A percentile compares a stretch with the other conserved stretches of the same genome.
phyloP scores from a whole-genome alignment of 2,888 invertebrate species.

The Pheosia gnoma region DNA sequence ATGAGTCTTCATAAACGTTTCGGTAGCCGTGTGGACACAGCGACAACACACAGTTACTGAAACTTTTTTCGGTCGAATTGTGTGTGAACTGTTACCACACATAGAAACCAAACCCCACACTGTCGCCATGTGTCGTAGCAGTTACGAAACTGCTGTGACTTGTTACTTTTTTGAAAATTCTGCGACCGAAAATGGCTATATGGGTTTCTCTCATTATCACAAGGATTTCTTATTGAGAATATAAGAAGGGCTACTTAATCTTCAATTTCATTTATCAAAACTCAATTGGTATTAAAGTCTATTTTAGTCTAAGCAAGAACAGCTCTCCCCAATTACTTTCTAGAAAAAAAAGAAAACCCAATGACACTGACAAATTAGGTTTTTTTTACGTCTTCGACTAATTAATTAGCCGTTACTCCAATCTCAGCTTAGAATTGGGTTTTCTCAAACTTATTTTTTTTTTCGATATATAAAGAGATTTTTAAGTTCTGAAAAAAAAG shows the following conservation, averaged over 20 bases:
- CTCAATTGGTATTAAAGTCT: constrained; percentile 23
- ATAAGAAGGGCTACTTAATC: neutral
- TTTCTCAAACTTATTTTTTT: constrained; percentile 6
- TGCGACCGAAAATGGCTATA: too few species aligned
- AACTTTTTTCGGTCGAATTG: too few species aligned
- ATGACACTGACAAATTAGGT: constrained; percentile 34
- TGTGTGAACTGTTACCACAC: too few species aligned
- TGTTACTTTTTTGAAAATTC: too few species aligned
- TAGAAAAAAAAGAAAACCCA: constrained; percentile 21
- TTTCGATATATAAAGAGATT: neutral
- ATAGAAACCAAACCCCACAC: too few species aligned
- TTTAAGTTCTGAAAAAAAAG: too few species aligned
- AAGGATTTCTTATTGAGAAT: neutral
- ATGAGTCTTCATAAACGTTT: too few species aligned
- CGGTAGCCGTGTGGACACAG: too few species aligned
- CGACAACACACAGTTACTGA: too few species aligned
- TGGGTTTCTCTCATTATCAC: too few species aligned
- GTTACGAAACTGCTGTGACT: too few species aligned
- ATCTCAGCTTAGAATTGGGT: constrained; percentile 10
- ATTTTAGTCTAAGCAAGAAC: constrained; percentile 13
- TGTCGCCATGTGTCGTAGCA: too few species aligned
- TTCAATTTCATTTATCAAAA: constrained; percentile 18
- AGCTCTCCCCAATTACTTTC: constrained; percentile 22
- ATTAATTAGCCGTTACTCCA: constrained; percentile 25
- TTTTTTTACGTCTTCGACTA: constrained; percentile 28